A percentile compares a stretch with the other conserved stretches of the same genome.
phyloP scores from a whole-genome alignment of 2,888 invertebrate species.

The Chaetoderma sp. region DNA sequence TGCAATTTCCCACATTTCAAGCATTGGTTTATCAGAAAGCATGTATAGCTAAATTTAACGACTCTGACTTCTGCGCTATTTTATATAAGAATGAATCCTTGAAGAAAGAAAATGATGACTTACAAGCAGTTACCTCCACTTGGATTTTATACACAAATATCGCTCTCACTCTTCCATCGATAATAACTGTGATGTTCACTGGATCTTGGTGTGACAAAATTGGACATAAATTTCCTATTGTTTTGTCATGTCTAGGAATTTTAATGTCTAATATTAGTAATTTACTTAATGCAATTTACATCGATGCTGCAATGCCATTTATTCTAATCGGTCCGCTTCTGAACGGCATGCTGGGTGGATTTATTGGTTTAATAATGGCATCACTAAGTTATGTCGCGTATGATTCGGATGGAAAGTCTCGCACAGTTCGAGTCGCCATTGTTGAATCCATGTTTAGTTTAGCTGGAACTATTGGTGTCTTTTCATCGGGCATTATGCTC shows the following conservation, averaged over 20 bases:
- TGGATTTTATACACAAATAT: constrained; percentile 65
- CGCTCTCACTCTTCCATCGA: constrained; percentile 61
- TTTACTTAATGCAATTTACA: constrained; percentile 59
- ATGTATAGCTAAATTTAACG: constrained; percentile 53
- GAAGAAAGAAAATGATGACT: constrained; percentile 42
- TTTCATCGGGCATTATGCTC: constrained; percentile 83
- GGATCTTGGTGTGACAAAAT: constrained; percentile 69
- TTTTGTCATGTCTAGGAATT: constrained; percentile 69
- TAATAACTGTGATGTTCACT: constrained; percentile 60
- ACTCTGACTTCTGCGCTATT: constrained; percentile 40
- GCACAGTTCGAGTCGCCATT: constrained; percentile 85
- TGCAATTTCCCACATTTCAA: constrained; percentile 68
- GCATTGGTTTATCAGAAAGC: constrained; percentile 69
- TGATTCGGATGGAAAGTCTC: constrained; percentile 77
- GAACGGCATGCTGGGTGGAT: constrained; percentile 70
- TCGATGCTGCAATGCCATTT: constrained; percentile 51
- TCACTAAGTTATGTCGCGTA: constrained; percentile 85
- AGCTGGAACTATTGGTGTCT: constrained; percentile 86
- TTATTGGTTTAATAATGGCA: constrained; percentile 68
- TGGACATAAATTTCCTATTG: constrained; percentile 69
- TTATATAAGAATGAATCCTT: constrained; percentile 31
- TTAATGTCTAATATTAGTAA: constrained; percentile 45
- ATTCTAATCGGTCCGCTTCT: constrained; percentile 67
- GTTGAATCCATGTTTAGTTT: constrained; percentile 85
- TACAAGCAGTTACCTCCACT: constrained; percentile 64